Base-by-base conservation (phyloP, 2,797 vertebrate genomes). In the Melanotaenia boesemani region DNA sequence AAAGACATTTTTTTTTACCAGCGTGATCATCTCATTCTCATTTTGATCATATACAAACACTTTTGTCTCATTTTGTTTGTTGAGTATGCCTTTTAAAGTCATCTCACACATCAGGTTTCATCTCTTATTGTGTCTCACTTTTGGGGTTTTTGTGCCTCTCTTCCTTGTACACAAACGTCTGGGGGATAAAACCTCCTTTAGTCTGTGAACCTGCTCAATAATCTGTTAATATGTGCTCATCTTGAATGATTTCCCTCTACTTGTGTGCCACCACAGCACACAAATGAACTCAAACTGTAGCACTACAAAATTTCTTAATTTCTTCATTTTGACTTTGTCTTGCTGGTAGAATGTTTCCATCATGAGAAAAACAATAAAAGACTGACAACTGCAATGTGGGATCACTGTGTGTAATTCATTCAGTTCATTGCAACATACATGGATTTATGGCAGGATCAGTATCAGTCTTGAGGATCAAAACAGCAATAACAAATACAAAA, bases 241-340 rank as follows among this genome's bases (percentile, higher is more conserved):
- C 73, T 74, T 73, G 11, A 81, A 61, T 61, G 72, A 71, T n/a
- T 26, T 57, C 58, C 72, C 24, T 71, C n/a, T 64, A 62, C 58
- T 52, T 67, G 22, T 78, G 73, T 87, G 69, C 64, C 77, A 87
- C 82, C 76, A 78, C 80, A 85, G 84, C 85, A 82, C 83, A 83
- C 84, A 84, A 90, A 86, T 86, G 89, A 88, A 72, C 87, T 86
- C 57, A 76, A 81, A 88, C 82, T 84, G 91, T 91, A 92, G 88
- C 89, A 83, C 87, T 83, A 81, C 80, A 76, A n/a, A 75, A 76
- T 81, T 69, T 71, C 64, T 54, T 76, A 70, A 18, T 65, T 71
- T 78, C 63, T 61, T 34, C n/a, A 72, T 80, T 77, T 80, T 83
- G 63, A 71, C 28, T 63, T 79, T 70, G 77, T 72, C 67, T 73